Conservation (phyloP, 2,888 invertebrate species). For the Troilus luridus region DNA sequence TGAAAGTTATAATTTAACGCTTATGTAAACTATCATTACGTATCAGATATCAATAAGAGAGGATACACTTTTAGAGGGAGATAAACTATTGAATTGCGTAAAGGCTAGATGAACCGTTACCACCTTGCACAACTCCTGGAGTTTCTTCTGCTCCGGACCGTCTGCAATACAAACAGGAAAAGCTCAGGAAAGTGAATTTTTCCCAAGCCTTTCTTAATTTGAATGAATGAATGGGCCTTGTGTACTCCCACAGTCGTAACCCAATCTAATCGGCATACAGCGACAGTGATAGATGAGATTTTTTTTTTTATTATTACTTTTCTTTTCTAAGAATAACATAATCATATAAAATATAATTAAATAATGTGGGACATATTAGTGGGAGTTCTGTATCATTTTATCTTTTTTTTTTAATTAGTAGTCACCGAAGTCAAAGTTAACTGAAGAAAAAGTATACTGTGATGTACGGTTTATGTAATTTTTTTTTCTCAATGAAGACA, state of each 20-base stretch:
- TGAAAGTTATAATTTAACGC: slow-evolving; percentile 22
- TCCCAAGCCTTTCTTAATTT: neutral
- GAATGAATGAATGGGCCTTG: neutral
- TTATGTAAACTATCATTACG: slow-evolving; percentile 43
- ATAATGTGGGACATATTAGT: too few relatives aligned
- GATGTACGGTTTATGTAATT: too few relatives aligned
- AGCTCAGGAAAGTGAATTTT: slow-evolving; percentile 29
- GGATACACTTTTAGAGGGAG: neutral
- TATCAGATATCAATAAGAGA: slow-evolving; percentile 39
- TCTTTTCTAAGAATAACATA: too few relatives aligned
- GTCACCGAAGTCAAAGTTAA: too few relatives aligned
- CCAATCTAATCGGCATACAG: neutral
- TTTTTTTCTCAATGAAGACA: too few relatives aligned
- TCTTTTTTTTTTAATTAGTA: too few relatives aligned
- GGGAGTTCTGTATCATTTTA: too few relatives aligned
- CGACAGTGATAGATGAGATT: neutral
- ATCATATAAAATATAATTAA: too few relatives aligned
- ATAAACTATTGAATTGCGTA: slow-evolving; percentile 23
- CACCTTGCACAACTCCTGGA: slow-evolving; percentile 20
- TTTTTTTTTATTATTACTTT: neutral
- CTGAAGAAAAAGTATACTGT: too few relatives aligned
- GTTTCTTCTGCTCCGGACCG: neutral
- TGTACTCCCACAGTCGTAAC: neutral
- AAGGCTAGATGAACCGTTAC: slow-evolving; percentile 27
- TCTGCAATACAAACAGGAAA: slow-evolving; percentile 39